A percentile compares a stretch with the other conserved stretches of the same genome.
These are phyloP conservation scores for Drosophila mojavensis DNA, from an alignment of 1,140 invertebrate genomes.

Conservation along the genomic window DNA sequence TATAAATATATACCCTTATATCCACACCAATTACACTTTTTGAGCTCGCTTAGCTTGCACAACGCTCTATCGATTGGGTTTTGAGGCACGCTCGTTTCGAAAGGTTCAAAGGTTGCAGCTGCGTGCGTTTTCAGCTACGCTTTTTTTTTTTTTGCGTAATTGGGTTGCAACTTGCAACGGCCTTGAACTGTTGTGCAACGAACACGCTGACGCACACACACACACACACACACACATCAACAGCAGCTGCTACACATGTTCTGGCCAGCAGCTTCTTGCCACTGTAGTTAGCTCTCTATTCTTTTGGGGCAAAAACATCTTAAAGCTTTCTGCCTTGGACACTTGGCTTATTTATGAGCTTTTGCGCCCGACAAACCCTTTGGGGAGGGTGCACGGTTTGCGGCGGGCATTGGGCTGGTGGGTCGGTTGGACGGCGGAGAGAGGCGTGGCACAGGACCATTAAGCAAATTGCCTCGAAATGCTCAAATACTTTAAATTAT, in stretches of 20 bases:
- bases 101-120: slow-evolving; percentile 58
- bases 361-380: slow-evolving; percentile 45
- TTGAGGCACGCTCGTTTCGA: neutral
- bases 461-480: slow-evolving; percentile 77
- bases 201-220: slow-evolving; percentile 20
- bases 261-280: neutral
- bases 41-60: neutral
- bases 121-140: slow-evolving; percentile 23
- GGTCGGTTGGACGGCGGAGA: neutral
- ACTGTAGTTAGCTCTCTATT: neutral
- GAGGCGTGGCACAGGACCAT: slow-evolving; percentile 54
- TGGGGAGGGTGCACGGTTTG: slow-evolving; percentile 10
- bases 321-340: slow-evolving; percentile 23
- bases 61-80: neutral
- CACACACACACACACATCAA: slow-evolving; percentile 7
- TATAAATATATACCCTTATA: too few relatives aligned
- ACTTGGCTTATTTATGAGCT: slow-evolving; percentile 57
- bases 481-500: slow-evolving; percentile 72
- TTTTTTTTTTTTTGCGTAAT: slow-evolving; percentile 74
- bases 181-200: slow-evolving; percentile 73
- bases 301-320: slow-evolving; percentile 4
- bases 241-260: neutral
- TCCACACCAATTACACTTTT: too few relatives aligned
- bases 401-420: neutral
- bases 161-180: slow-evolving; percentile 63